Base-by-base conservation (phyloP, 2,888 invertebrate species). In the Gastrophysa polygoni region DNA sequence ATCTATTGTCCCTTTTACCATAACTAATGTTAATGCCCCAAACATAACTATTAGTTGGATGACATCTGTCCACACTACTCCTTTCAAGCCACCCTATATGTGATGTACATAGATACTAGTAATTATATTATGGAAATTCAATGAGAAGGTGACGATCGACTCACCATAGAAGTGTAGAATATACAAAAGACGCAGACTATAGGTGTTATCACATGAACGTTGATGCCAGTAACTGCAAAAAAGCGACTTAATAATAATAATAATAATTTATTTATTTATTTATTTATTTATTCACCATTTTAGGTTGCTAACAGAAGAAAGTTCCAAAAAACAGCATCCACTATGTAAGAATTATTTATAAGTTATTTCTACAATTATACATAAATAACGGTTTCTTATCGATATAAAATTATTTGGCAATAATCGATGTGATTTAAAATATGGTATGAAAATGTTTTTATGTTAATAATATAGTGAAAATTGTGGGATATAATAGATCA, bases 141-240 rank as follows among this genome's bases (percentile, higher is more conserved):
- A 24, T 32, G 10, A 32, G 11, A 8, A 32, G 11, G 24, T 3
- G 7, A 32, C 5, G 6, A 32, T 5, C 10, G 29, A 59, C 62
- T 89, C 83, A 93, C 93, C 80, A 93, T 80, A 63, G 94, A 92
- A 0, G 96, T 96, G 81, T 96, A 96, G 82, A 96, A 94, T 69
- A 94, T 95, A 82, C 94, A 94, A n/a, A 94, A 91, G 34, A 91
- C 81, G 79, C 93, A 93, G 1, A 93, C 92, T 20, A 91, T 85
- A 0, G 91, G 88, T 10, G 93, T 90, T 24, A 93, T 89, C 67
- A 91, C 82, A 82, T 93, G 93, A 28, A 93, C 83, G 72, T 91
- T 88, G 63, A 93, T 86, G 28, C 93, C 93, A 51, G 93, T 93
- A 54, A 94, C 94, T 92, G 85, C 67, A 84, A 84, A 51, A 62